Base-by-base conservation (phyloP, 2,797 vertebrate genomes). In the Onychomys arenicola region DNA sequence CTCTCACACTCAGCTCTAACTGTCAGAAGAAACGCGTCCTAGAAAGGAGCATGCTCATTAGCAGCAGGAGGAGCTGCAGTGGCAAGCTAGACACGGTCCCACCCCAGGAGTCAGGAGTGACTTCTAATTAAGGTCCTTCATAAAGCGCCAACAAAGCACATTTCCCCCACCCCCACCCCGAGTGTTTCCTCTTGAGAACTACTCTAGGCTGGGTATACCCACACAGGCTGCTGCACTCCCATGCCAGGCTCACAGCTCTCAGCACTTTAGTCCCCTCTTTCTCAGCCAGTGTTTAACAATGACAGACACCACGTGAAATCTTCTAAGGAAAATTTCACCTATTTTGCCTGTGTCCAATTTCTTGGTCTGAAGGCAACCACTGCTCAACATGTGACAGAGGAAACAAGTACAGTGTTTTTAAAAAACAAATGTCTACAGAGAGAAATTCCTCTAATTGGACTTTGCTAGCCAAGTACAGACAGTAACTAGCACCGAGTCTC, bases 31-130 rank as follows among this genome's bases (percentile, higher is more conserved):
- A 90, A 71, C 16, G 12, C 86, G 37, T n/a, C 4, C 83, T 89
- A 81, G 89, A 84, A 87, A 94, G 94, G 89, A 91, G 91, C 89
- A 94, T 49, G 85, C 92, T 97, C 94, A 93, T 96, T 97, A 97
- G 94, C 96, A 95, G 88, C 84, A 90, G 90, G 88, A 96, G 87
- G 95, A 95, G 67, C 88, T 73, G 83, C 2, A 59, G 29, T 2
- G 87, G 94, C 43, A 96, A 76, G 65, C n/a, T 63, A 32, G 94
- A 78, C 96, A 90, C 37, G 49, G 73, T 97, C 85, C 90, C 95
- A 96, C 49, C 65, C 90, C 73, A 95, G 84, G 89, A 97, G 89
- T 89, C 75, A 77, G 69, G n/a, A 94, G 71, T 80, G 96, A 97
- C 93, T 96, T 95, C 93, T 93, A 97, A 90, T 87, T 91, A 96